Conservation (phyloP, 2,888 invertebrate species). For the Bibio marci region DNA sequence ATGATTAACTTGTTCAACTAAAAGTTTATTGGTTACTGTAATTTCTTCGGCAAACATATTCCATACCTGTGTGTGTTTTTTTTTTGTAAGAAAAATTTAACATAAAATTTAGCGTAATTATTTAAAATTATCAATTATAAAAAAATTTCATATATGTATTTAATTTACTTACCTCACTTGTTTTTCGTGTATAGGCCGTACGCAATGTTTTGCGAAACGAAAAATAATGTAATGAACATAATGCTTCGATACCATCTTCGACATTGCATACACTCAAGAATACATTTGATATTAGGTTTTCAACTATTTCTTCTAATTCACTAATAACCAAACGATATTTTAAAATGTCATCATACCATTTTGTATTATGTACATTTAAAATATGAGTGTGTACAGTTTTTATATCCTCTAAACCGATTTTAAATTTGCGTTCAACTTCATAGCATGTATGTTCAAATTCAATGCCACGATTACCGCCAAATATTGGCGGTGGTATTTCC, state of each 20-base stretch:
- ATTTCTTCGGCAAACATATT: constrained; percentile 60
- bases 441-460: constrained; percentile 49
- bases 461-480: constrained; percentile 53
- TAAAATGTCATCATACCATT: constrained; percentile 39
- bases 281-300: constrained; percentile 61
- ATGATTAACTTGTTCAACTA: constrained; percentile 39
- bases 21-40: constrained; percentile 50
- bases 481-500: constrained; percentile 49
- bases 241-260: constrained; percentile 60
- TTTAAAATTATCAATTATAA: constrained; percentile 5
- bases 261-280: constrained; percentile 65
- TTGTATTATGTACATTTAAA: constrained; percentile 57
- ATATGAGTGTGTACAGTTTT: constrained; percentile 43
- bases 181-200: constrained; percentile 49
- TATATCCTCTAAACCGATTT: constrained; percentile 41
- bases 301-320: constrained; percentile 54
- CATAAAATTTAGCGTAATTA: constrained; percentile 5
- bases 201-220: constrained; percentile 55
- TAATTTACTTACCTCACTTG: constrained; percentile 33
- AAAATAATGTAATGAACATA: constrained; percentile 63
- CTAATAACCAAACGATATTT: constrained; percentile 33
- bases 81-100: not conserved
- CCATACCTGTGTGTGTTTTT: constrained; percentile 54
- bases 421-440: constrained; percentile 59
- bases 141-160: too few species aligned